Conservation (phyloP, 2,113 vertebrate species). For the Serilophus lunatus region DNA sequence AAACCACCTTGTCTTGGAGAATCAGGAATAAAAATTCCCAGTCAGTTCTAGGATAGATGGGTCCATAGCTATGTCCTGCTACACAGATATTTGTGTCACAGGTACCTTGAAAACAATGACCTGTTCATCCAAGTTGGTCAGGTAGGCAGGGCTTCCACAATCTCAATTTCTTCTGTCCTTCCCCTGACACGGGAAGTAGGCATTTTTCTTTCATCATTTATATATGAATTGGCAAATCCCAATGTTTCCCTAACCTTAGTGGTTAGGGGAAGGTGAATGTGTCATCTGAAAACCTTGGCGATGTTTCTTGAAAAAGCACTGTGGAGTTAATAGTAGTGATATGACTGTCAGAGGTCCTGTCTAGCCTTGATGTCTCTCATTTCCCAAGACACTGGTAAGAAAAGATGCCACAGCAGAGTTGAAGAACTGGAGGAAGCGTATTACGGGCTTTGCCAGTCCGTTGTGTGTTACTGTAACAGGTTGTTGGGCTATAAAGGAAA, state of each 20-base stretch:
- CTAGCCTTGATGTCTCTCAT: not conserved
- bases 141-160: not conserved
- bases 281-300: accelerated
- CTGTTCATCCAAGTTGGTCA: not conserved
- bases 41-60: not conserved
- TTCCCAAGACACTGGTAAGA: not conserved
- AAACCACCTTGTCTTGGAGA: not conserved
- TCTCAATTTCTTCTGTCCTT: not conserved
- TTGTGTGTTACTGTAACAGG: accelerated
- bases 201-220: accelerated
- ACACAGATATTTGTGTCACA: not conserved
- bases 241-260: not conserved
- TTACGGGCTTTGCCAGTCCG: accelerated
- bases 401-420: not conserved
- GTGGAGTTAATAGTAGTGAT: no score
- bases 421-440: accelerated
- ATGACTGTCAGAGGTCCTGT: not conserved
- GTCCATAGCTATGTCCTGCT: accelerated
- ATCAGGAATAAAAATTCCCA: not conserved
- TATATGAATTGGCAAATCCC: no score
- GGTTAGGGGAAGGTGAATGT: not conserved
- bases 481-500: not conserved
- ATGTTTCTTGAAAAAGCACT: not conserved
- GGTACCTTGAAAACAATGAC: not conserved
- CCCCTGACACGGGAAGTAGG: accelerated